These are phyloP conservation scores for Lasioglossum oenotherae DNA, from an alignment of 2,888 invertebrate species.

Conservation along the genomic window DNA sequence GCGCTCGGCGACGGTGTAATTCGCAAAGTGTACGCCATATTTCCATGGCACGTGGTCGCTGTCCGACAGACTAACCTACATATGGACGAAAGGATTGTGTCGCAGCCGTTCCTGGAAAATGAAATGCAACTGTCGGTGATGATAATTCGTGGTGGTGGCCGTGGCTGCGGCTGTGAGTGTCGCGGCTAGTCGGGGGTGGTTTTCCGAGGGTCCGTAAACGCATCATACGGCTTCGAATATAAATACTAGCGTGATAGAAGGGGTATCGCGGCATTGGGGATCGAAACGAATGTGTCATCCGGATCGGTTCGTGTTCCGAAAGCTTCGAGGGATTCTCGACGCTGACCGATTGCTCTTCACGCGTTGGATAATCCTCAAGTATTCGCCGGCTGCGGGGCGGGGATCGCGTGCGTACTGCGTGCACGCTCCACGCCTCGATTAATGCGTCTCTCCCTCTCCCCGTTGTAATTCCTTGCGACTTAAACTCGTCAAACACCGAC, in stretches of 20 bases:
- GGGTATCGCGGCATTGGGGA: slow-evolving; percentile 66
- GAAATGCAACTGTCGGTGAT: slow-evolving; percentile 75
- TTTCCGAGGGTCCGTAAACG: slow-evolving; percentile 67
- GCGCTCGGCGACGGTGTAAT: slow-evolving; percentile 36
- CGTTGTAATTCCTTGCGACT: slow-evolving; percentile 53
- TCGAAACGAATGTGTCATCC: slow-evolving; percentile 75
- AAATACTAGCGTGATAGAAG: slow-evolving; percentile 65
- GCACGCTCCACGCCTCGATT: slow-evolving; percentile 52
- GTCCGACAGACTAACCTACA: slow-evolving; percentile 56
- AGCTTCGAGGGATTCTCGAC: slow-evolving; percentile 66
- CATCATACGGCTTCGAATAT: slow-evolving; percentile 73
- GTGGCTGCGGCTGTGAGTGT: slow-evolving; percentile 54
- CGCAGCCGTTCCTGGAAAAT: slow-evolving; percentile 59
- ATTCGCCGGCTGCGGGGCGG: slow-evolving; percentile 48
- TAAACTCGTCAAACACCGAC: slow-evolving; percentile 54
- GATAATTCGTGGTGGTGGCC: slow-evolving; percentile 58
- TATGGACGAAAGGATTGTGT: slow-evolving; percentile 70
- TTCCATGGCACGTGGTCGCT: slow-evolving; percentile 53
- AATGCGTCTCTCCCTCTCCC: slow-evolving; percentile 52
- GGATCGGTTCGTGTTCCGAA: slow-evolving; percentile 61
- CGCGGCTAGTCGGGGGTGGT: slow-evolving; percentile 55
- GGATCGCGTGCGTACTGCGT: slow-evolving; percentile 22
- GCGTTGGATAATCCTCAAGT: slow-evolving; percentile 67
- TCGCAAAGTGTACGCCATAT: slow-evolving; percentile 74
- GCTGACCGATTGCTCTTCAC: slow-evolving; percentile 76